Percentiles rank a stretch among this genome's conserved stretches.
These are phyloP conservation scores for Trichomycterus rosablanca DNA, from an alignment of 2,113 vertebrate genomes.

Conservation along the genomic window DNA sequence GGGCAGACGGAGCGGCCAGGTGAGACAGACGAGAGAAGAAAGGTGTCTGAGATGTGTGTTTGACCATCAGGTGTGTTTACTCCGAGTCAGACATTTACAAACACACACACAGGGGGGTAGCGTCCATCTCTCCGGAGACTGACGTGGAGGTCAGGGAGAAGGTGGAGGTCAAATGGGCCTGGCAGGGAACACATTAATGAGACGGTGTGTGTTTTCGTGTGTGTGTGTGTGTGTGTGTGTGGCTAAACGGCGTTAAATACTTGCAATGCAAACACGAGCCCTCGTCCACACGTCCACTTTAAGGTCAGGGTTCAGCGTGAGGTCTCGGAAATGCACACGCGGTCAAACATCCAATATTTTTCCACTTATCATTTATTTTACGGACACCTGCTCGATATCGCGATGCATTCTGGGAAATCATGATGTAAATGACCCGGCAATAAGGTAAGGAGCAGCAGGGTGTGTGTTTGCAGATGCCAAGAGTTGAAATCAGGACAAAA, in stretches of 20 bases:
- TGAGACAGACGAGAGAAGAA: slow-evolving; percentile 9
- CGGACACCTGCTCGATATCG: slow-evolving; percentile 14
- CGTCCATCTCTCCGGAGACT: slow-evolving; percentile 57
- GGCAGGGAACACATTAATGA: slow-evolving; percentile 65
- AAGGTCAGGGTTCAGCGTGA: slow-evolving; percentile 64
- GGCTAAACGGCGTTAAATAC: slow-evolving; percentile 62
- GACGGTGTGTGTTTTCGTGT: slow-evolving; percentile 35
- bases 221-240: slow-evolving; percentile 28
- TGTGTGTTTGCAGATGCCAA: background rate
- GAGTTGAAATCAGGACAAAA: slow-evolving; percentile 6
- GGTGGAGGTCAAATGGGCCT: slow-evolving; percentile 73
- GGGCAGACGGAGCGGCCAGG: background rate
- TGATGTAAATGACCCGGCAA: background rate
- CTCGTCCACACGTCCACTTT: slow-evolving; percentile 50
- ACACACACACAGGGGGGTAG: slow-evolving; percentile 44
- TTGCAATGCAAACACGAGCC: slow-evolving; percentile 56
- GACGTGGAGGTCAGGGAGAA: slow-evolving; percentile 73
- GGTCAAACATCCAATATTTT: slow-evolving; percentile 68
- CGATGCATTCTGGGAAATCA: slow-evolving; percentile 14
- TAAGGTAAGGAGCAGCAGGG: background rate
- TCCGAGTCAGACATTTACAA: slow-evolving; percentile 55
- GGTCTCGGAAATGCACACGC: slow-evolving; percentile 64
- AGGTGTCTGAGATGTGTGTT: slow-evolving; percentile 45
- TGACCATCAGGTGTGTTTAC: slow-evolving; percentile 69
- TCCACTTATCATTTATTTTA: slow-evolving; percentile 59